Conservation (phyloP, 1,140 invertebrate genomes). For the Helicoverpa armigera region DNA sequence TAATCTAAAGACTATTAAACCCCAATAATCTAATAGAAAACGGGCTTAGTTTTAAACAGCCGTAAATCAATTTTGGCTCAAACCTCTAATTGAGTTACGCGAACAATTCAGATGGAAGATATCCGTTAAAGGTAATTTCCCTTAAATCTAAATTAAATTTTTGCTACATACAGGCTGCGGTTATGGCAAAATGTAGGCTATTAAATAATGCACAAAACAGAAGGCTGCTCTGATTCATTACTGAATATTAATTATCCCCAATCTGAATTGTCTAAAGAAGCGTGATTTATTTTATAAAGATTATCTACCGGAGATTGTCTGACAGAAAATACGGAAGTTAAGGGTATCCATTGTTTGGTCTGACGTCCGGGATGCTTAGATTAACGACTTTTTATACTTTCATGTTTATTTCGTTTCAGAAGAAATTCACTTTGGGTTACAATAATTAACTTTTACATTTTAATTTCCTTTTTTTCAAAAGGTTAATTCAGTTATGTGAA, state of each 20-base stretch:
- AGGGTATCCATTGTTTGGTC: constrained; percentile 8
- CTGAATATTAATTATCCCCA: constrained; percentile 54
- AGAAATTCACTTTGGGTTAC: too few relatives aligned
- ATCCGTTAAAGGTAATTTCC: constrained; percentile 53
- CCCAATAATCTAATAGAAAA: constrained; percentile 63
- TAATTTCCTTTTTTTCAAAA: too few relatives aligned
- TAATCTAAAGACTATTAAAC: constrained; percentile 60
- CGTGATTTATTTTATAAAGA: constrained; percentile 47
- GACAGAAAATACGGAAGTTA: constrained; percentile 18
- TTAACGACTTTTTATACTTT: constrained; percentile 7
- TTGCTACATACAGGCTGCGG: constrained; percentile 3
- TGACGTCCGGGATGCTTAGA: constrained; percentile 8
- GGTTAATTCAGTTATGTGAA: too few relatives aligned
- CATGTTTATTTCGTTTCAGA: too few relatives aligned
- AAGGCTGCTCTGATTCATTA: constrained; percentile 54
- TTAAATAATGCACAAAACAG: constrained; percentile 49
- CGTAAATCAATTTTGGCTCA: constrained; percentile 67
- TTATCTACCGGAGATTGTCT: constrained; percentile 26
- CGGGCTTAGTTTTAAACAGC: constrained; percentile 64
- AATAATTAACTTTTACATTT: too few relatives aligned
- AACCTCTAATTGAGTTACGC: constrained; percentile 55
- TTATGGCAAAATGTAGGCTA: constrained; percentile 1
- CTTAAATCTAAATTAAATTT: constrained; percentile 48
- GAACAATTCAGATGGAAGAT: constrained; percentile 58
- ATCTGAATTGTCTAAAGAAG: constrained; percentile 34